These are phyloP conservation scores for Eupeodes luniger DNA, from an alignment of 2,888 invertebrate genomes.

Conservation along the genomic window DNA sequence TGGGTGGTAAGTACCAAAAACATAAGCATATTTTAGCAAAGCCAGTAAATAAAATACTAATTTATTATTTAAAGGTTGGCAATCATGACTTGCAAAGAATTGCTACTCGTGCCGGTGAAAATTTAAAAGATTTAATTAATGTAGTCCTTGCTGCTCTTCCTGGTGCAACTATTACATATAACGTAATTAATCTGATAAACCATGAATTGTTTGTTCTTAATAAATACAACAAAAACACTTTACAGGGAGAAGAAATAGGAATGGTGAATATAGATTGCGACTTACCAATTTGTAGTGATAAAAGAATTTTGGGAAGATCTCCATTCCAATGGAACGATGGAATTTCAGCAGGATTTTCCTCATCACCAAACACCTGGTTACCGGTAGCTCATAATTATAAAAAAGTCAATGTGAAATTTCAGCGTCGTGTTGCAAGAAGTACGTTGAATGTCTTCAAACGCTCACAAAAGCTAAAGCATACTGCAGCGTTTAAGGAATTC, in stretches of 20 bases:
- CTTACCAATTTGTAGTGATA: constrained; percentile 79
- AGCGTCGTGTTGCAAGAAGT: constrained; percentile 85
- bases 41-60: neutral
- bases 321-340: constrained; percentile 87
- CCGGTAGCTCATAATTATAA: constrained; percentile 87
- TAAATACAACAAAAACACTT: neutral
- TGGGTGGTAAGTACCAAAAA: constrained; percentile 86
- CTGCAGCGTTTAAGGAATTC: constrained; percentile 81
- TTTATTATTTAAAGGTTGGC: constrained; percentile 85
- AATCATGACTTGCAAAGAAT: constrained; percentile 88
- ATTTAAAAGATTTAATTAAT: constrained; percentile 88
- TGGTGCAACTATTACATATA: constrained; percentile 91
- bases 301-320: constrained; percentile 84
- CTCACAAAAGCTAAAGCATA: constrained; percentile 85
- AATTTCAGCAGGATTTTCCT: constrained; percentile 86
- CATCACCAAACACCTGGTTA: constrained; percentile 87
- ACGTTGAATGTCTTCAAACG: constrained; percentile 87
- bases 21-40: neutral
- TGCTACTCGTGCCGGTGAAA: constrained; percentile 86
- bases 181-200: constrained; percentile 83
- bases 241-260: constrained; percentile 89
- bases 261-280: constrained; percentile 85
- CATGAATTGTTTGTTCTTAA: neutral
- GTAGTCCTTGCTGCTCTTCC: constrained; percentile 89
- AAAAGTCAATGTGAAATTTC: constrained; percentile 86